These are phyloP conservation scores for Epirrhoe alternata DNA, from an alignment of 2,888 invertebrate species.

Conservation along the genomic window DNA sequence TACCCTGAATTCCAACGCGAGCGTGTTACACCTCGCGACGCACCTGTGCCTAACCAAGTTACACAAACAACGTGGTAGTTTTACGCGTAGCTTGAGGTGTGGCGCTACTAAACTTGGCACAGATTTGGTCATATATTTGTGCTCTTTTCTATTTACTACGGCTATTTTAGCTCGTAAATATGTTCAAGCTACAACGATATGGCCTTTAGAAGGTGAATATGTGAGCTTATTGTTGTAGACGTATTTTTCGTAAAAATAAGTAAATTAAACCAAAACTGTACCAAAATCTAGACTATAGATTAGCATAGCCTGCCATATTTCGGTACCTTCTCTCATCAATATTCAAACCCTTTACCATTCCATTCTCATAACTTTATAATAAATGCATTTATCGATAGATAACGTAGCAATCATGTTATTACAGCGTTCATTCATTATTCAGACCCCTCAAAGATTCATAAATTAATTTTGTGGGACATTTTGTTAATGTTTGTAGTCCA, in stretches of 20 bases:
- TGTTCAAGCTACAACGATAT: not conserved
- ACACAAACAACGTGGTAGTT: conserved; percentile 35
- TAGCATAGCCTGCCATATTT: conserved; percentile 18
- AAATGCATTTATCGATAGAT: conserved; percentile 34
- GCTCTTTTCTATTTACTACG: not conserved
- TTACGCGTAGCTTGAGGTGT: conserved; percentile 37
- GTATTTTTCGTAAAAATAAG: not conserved
- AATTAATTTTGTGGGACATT: not conserved
- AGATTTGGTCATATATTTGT: conserved; percentile 42
- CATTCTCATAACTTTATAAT: conserved; percentile 14
- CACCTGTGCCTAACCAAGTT: conserved; percentile 33
- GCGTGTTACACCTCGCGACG: conserved; percentile 12
- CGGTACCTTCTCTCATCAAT: conserved; percentile 11
- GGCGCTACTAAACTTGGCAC: conserved; percentile 44
- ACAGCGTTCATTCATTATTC: conserved; percentile 37
- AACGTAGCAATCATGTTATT: conserved; percentile 35
- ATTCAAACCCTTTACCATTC: not conserved
- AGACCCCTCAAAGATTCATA: conserved; percentile 12
- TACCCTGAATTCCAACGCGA: conserved; percentile 7
- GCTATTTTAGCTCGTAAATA: not conserved
- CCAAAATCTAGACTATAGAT: conserved; percentile 12
- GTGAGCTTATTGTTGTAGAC: not conserved
- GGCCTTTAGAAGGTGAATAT: too few relatives aligned
- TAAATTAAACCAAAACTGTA: conserved; percentile 12
- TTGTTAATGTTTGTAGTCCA: not conserved